Percentiles rank a stretch among this genome's conserved stretches.
These are phyloP conservation scores for Scarus forsteni DNA, from an alignment of 2,797 vertebrate species.

Conservation along the genomic window DNA sequence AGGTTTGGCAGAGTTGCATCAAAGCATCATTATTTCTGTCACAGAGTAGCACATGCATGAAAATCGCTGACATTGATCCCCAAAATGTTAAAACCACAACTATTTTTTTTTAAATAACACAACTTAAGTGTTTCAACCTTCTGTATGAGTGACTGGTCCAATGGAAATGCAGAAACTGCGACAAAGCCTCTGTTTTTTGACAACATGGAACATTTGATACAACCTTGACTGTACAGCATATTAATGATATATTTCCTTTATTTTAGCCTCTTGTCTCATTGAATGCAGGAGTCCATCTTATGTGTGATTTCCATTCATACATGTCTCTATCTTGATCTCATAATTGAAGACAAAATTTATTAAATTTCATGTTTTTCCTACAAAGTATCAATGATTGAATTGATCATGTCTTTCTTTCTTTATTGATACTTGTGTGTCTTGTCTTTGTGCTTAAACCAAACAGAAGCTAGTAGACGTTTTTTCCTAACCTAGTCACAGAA, in stretches of 20 bases:
- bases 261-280: conserved; percentile 42
- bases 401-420: conserved; percentile 50
- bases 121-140: no score
- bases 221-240: not conserved
- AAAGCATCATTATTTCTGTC: no score
- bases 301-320: conserved; percentile 11
- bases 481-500: no score
- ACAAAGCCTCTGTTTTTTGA: not conserved
- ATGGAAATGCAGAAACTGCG: not conserved
- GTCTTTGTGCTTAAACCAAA: no score
- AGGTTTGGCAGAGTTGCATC: no score
- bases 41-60: no score
- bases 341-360: conserved; percentile 15
- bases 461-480: no score
- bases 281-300: conserved; percentile 5
- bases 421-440: conserved; percentile 50
- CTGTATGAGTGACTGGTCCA: no score
- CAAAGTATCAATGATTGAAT: conserved; percentile 26
- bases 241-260: conserved; percentile 32
- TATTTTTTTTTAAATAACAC: no score
- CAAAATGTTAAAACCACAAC: no score
- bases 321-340: conserved; percentile 6
- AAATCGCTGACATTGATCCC: no score
- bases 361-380: conserved; percentile 56
- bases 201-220: no score